Base-by-base conservation (phyloP, 2,888 invertebrate species). In the Dynastes maya region DNA sequence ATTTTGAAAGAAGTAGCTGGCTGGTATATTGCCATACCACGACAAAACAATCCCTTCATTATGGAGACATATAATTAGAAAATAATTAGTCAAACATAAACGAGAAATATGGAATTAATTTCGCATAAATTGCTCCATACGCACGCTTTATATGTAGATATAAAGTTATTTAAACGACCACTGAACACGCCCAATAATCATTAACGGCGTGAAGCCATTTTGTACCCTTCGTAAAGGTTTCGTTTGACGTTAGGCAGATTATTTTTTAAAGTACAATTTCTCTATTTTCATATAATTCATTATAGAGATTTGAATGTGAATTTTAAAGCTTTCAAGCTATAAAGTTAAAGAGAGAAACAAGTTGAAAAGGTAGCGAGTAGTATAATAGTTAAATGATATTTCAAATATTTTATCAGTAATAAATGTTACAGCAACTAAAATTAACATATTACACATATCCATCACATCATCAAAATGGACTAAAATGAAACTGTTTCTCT, bases 1-100 rank as follows among this genome's bases (percentile, higher is more conserved):
- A 13, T 37, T 72, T 72, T 58, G 8, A 72, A 72, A 58, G 58
- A 72, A 72, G 72, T 72, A 72, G 68, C 68, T 51, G 68, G 9
- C 40, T 37, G 37, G 16, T 58, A 22, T 72, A 72, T 58, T 72
- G 22, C 58, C 40, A 22, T 55, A 72, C 11, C 58, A 40, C 72
- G 58, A 72, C 40, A 72, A 40, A 58, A 58, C 40, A 72, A 58
- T 72, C 58, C 27, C 16, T 55, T 55, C 40, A 58, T 58, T 58
- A 72, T 40, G 72, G 22, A 58, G 37, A 45, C 22, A 58, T 72
- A 40, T 61, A 72, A 72, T 72, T 72, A 72, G 58, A 72, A 72
- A 72, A 72, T 58, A 72, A 58, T 58, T 58, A 72, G 40, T 72
- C 58, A 72, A 58, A 53, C 53, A 51, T 27, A 70, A 51, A 55